Evolutionary conservation across 2,888 invertebrate genomes (phyloP), one percentile per base, ranked within the genome.

Genomic region (Ferdinandea cuprea): DNA sequence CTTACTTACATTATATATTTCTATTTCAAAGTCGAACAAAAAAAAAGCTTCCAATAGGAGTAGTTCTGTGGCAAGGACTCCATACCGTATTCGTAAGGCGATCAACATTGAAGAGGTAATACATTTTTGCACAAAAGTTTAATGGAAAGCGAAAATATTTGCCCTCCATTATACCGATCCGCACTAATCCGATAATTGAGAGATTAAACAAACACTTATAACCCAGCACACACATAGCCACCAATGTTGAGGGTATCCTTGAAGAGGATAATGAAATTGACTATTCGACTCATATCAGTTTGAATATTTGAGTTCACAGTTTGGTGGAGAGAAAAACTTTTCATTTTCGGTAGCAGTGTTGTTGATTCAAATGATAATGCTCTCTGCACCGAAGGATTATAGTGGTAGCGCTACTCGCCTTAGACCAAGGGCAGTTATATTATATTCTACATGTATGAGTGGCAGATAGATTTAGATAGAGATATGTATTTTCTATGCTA

Each of bases 111-210:
- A 71, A 69, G 76, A 81, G 76, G 69, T 76, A 69, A 77, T 65
- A 58, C 71, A 71, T 71, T 81, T 61, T 58, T 54, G 44, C 35
- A 52, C 66, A 71, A 76, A 77, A 77, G 44, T 83, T 68, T 73
- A 68, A 83, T 78, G 78, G 68, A 63, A 83, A 83, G 42, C 72
- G 50, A 78, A 72, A 83, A 83, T 78, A 73, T 83, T 78, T 83
- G 68, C 52, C 68, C 68, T 73, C 83, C 78, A 73, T 83, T 78
- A 78, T 83, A 61, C 56, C 68, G 68, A 83, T 83, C 56, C 63
- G 54, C 61, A 79, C 73, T 84, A 84, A 84, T 84, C 84, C 73
- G 78, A 79, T 84, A 84, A 84, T 84, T 84, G 78, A 84, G 79
- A 84, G 84, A 84, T 84, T 78, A 78, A 69, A 52, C 78, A 84